Evolutionary conservation across 2,888 invertebrate species (phyloP).

Genomic region (Smittia aterrima): DNA sequence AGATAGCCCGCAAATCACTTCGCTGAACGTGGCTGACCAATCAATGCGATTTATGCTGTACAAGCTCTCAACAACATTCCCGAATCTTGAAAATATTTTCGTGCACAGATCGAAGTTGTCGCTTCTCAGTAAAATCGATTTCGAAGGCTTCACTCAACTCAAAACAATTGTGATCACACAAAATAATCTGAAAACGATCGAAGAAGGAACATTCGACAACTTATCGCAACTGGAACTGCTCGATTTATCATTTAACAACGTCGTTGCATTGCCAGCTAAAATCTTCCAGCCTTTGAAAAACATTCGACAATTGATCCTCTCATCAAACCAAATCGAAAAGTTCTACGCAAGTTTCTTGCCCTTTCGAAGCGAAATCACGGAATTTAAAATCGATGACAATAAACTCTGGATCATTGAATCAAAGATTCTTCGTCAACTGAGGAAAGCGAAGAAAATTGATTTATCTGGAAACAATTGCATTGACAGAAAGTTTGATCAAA

Average conservation of each 20-base stretch:
- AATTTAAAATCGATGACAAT: background rate
- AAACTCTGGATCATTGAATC: background rate
- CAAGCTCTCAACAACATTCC: background rate
- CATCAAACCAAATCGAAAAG: background rate
- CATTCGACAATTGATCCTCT: background rate
- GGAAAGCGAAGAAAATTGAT: background rate
- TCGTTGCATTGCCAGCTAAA: background rate
- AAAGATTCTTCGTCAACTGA: background rate
- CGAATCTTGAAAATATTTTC: background rate
- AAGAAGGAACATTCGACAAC: background rate
- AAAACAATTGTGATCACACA: background rate
- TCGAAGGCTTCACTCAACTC: background rate
- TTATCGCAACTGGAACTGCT: background rate
- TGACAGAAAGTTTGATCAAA: background rate
- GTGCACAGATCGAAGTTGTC: background rate
- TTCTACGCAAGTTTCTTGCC: background rate
- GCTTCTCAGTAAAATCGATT: background rate
- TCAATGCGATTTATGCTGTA: no score
- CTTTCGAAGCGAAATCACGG: background rate
- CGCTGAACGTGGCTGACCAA: background rate
- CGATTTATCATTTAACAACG: background rate
- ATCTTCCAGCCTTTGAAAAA: background rate
- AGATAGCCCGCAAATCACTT: background rate
- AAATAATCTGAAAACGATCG: background rate
- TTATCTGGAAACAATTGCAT: background rate